Base-by-base conservation (phyloP, 2,888 invertebrate species). In the Hemaris fuciformis region DNA sequence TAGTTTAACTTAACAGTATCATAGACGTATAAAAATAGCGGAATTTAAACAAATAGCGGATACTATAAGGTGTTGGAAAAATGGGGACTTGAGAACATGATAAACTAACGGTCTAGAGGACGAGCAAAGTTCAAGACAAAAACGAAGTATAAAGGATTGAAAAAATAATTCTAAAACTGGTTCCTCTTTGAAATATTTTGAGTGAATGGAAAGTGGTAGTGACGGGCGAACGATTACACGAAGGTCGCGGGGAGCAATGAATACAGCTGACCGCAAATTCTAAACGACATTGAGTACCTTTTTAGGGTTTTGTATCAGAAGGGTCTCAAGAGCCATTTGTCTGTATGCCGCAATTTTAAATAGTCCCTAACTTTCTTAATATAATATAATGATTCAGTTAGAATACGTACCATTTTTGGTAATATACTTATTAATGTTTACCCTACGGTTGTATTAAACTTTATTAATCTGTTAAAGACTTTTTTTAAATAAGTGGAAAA, bases 1-100 rank as follows among this genome's bases (percentile, higher is more conserved):
- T 31, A 18, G 31, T 53, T 53, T 53, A 53, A 53, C 53, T 53
- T 53, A 53, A 53, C 53, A 31, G 53, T 53, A 48, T 53, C 27
- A 53, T 31, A 27, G 31, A 31, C 1, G 31, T 31, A 31, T 48
- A 48, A 48, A 53, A 53, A 27, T 53, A 53, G 53, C 53, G 53
- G 53, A 31, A 53, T 31, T 18, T n/a, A n/a, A n/a, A 18, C 27
- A 18, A 27, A 53, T 53, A 31, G 38, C 3, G 38, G n/a, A 27
- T 31, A 31, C 53, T 27, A 53, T 27, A 53, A 53, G 38, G 38
- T 53, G 53, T 53, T 20, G 31, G 31, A 27, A 53, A 53, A 53
- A 53, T 53, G 53, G 31, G 53, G 53, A 10, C 53, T 53, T 10
- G 27, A 31, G 18, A 31, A 31, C 31, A 20, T 48, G 48, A 25